phyloP scores from a whole-genome alignment of 2,113 vertebrate species.

The Rhinichthys klamathensis region DNA sequence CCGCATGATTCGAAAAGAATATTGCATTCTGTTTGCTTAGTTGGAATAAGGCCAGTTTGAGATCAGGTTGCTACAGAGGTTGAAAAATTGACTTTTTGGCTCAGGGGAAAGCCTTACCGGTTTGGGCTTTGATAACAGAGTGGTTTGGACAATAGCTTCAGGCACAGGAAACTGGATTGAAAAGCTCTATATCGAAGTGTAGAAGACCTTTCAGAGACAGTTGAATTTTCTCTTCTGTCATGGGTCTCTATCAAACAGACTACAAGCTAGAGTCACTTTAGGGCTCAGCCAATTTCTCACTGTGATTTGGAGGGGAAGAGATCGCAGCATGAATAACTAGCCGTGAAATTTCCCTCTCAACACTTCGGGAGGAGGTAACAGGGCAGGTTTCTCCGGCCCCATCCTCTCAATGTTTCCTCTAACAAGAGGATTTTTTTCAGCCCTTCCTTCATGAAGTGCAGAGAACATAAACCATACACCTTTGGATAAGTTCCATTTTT shows the following conservation, averaged over 20 bases:
- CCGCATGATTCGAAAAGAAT: not conserved
- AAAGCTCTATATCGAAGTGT: not conserved
- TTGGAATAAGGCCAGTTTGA: not conserved
- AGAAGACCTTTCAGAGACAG: not conserved
- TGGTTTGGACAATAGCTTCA: constrained; percentile 17
- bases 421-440: constrained; percentile 1
- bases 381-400: constrained; percentile 22
- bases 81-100: not conserved
- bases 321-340: constrained; percentile 69
- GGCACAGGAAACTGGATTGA: not conserved
- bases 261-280: constrained; percentile 69
- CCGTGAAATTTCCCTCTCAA: constrained; percentile 70
- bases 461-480: not conserved
- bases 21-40: not conserved
- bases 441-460: not conserved
- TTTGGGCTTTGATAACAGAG: not conserved
- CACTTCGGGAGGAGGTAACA: constrained; percentile 60
- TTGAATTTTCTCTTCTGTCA: constrained; percentile 66
- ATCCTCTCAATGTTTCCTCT: not conserved
- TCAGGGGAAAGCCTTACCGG: not conserved
- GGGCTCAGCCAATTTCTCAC: constrained; percentile 69
- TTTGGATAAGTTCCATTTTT: constrained; percentile 2
- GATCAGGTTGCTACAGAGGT: not conserved
- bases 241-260: constrained; percentile 72
- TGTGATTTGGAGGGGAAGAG: constrained; percentile 68